phyloP scores from a whole-genome alignment of 2,797 vertebrate genomes.

The Cottoperca gobio region DNA sequence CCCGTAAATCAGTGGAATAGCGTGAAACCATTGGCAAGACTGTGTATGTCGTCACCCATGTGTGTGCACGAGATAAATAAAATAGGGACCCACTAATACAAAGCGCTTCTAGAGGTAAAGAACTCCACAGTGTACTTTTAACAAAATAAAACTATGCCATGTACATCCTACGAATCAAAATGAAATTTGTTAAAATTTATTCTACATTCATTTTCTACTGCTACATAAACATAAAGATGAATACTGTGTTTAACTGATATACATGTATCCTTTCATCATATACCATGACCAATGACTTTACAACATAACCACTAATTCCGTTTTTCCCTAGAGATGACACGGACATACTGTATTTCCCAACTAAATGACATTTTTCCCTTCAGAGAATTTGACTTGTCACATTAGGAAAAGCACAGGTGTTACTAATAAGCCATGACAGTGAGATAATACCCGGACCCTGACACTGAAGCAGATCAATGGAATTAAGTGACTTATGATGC shows the following conservation, averaged over 20 bases:
- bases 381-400: not conserved
- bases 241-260: not conserved
- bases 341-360: not conserved
- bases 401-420: not conserved
- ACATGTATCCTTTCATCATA: too few species aligned
- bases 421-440: not conserved
- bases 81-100: too few species aligned
- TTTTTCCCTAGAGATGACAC: not conserved
- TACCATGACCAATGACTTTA: not conserved
- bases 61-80: not conserved
- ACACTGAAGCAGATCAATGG: too few species aligned
- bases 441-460: too few species aligned
- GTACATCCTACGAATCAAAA: too few species aligned
- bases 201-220: too few species aligned
- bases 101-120: too few species aligned
- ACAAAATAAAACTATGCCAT: too few species aligned
- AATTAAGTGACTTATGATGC: not conserved
- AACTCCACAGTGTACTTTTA: too few species aligned
- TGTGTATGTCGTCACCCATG: not conserved
- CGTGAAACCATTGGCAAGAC: not conserved
- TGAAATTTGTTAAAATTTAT: not conserved
- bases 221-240: not conserved
- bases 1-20: too few species aligned
- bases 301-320: not conserved
- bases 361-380: conserved; percentile 1